Conservation (phyloP, 1,140 invertebrate species). For the Drosophila oshimai region DNA sequence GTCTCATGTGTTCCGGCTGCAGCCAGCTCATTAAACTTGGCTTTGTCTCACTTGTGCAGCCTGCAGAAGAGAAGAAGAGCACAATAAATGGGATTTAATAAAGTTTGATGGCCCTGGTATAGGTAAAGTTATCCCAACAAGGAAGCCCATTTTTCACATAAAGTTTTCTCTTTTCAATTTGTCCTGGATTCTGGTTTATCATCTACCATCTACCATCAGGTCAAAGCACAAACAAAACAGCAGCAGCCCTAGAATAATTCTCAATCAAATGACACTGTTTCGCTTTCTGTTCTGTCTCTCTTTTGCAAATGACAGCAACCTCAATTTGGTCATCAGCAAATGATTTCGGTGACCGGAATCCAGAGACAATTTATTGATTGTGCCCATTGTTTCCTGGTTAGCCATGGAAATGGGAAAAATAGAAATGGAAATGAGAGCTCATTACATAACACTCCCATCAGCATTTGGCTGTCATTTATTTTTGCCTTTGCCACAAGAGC, state of each 20-base stretch:
- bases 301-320: conserved; percentile 41
- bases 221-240: conserved; percentile 24
- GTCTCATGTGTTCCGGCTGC: conserved; percentile 63
- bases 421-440: conserved; percentile 29
- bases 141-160: conserved; percentile 10
- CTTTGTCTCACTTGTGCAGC: conserved; percentile 35
- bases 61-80: conserved; percentile 51
- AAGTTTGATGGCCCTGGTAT: conserved; percentile 15
- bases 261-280: conserved; percentile 51
- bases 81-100: conserved; percentile 60
- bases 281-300: conserved; percentile 31
- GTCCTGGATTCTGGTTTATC: conserved; percentile 19
- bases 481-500: conserved; percentile 12
- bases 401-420: conserved; percentile 9
- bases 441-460: conserved; percentile 56
- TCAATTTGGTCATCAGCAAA: conserved; percentile 51
- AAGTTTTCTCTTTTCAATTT: conserved; percentile 36
- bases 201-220: conserved; percentile 27
- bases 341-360: conserved; percentile 50
- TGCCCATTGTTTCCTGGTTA: conserved; percentile 48
- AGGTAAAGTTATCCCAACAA: conserved; percentile 37
- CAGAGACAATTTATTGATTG: conserved; percentile 52
- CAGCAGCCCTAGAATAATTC: conserved; percentile 24
- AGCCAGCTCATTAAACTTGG: conserved; percentile 64
- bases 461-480: conserved; percentile 37